Evolutionary conservation across 2,113 vertebrate genomes (phyloP).

Genomic region (Orientallactaga bullata): DNA sequence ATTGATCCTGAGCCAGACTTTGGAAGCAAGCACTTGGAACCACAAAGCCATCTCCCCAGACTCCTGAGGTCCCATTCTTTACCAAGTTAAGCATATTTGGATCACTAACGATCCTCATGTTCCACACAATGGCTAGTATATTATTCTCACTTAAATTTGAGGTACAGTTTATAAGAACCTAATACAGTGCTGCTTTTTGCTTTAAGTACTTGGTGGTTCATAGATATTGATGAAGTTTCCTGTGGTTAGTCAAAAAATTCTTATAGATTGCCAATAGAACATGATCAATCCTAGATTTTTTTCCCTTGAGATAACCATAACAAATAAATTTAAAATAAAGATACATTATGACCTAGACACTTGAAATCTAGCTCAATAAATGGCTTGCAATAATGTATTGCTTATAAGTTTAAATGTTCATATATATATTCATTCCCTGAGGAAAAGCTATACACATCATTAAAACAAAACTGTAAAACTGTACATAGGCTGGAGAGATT

Average conservation of each 20-base stretch:
- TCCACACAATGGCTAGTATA: not conserved
- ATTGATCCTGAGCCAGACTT: no score
- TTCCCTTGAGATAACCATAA: not conserved
- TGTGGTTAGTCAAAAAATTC: constrained; percentile 8
- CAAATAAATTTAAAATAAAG: not conserved
- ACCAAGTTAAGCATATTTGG: not conserved
- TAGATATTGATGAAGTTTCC: not conserved
- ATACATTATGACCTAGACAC: not conserved
- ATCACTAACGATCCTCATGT: not conserved
- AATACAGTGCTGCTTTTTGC: not conserved
- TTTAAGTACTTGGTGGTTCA: not conserved
- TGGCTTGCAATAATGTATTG: not conserved
- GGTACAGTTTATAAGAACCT: not conserved
- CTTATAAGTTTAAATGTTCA: not conserved
- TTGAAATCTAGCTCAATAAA: constrained; percentile 1
- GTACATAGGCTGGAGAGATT: no score
- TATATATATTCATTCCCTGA: not conserved
- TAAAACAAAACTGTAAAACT: no score
- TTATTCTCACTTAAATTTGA: not conserved
- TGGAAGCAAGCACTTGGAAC: no score
- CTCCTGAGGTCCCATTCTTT: not conserved
- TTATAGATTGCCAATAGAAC: not conserved
- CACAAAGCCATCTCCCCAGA: no score
- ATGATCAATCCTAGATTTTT: not conserved
- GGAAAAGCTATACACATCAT: no score